These are phyloP conservation scores for Pomacea maculata DNA, from an alignment of 1,140 invertebrate species.

Conservation along the genomic window DNA sequence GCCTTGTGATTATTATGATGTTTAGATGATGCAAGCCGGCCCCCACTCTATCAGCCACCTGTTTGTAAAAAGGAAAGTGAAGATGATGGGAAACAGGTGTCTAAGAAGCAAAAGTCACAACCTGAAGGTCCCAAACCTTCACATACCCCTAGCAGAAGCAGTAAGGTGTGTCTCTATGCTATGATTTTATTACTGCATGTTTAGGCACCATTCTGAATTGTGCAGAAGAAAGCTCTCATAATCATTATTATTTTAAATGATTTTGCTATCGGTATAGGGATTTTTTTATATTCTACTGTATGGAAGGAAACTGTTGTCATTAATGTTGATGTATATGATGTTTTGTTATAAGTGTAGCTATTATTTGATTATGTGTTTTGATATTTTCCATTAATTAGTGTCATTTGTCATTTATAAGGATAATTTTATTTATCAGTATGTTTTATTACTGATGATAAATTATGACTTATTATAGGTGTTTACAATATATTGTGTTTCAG, in stretches of 20 bases:
- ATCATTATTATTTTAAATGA: not conserved
- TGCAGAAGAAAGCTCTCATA: not conserved
- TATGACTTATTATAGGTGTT: not conserved
- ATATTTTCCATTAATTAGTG: not conserved
- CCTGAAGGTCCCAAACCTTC: slow-evolving; percentile 13
- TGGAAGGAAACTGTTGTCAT: not conserved
- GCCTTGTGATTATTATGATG: no score
- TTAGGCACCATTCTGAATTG: no score
- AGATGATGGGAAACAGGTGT: slow-evolving; percentile 8
- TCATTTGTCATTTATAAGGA: no score
- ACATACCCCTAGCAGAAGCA: slow-evolving; percentile 11
- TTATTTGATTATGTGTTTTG: not conserved
- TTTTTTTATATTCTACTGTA: no score
- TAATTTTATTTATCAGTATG: no score
- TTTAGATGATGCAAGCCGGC: slow-evolving; percentile 47
- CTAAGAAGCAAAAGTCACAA: slow-evolving; percentile 33
- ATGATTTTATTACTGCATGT: not conserved
- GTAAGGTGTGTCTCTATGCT: slow-evolving; percentile 20
- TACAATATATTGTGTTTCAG: not conserved
- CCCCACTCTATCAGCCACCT: slow-evolving; percentile 50
- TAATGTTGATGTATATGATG: not conserved
- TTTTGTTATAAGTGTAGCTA: not conserved
- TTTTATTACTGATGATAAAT: no score
- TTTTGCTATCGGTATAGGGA: not conserved
- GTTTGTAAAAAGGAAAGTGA: slow-evolving; percentile 30